Evolutionary conservation across 1,140 invertebrate genomes (phyloP), one percentile per base, ranked within the genome.

Genomic region (Leptopilina clavipes): DNA sequence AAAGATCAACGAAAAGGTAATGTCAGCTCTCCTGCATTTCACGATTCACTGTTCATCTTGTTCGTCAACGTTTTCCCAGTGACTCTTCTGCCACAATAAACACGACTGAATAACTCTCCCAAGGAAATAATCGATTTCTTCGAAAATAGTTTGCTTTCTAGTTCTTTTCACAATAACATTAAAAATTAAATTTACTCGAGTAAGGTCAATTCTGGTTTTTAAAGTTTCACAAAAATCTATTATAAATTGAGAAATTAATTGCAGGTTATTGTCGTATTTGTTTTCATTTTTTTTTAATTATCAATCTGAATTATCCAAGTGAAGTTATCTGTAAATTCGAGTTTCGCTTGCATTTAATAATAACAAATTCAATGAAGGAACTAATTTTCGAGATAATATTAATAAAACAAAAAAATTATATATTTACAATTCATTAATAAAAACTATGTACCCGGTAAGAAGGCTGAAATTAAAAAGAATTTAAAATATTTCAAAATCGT

Each of bases 1-100:
- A 65, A 65, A 65, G 59, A 31, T 65, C 59, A 22, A 65, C 59
- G 25, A 65, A 65, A 65, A 65, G 19, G 59, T 19, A 31, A 65
- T 65, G 59, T 65, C 19, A 65, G 59, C 22, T 65, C 31, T 65
- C 22, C 22, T 65, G 59, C 59, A 65, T 65, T 65, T 65, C 59
- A 65, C 59, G 59, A 65, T 65, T n/a, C 59, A 65, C 11, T 65
- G 25, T 65, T 65, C 22, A 25, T 31, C 59, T 65, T 25, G 22
- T 65, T n/a, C 59, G 25, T 31, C 59, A n/a, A 25, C 22, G 25
- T 31, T 65, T 65, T 65, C 22, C 31, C 59, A 22, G 19, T 31
- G 10, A 12, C 59, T 65, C 25, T 31, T 65, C 6, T 65, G 22
- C 18, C 56, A 65, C 56, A 65, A 65, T 65, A 65, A 65, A 65